Conservation (phyloP, 1,140 invertebrate genomes). For the Liolophura sinensis region DNA sequence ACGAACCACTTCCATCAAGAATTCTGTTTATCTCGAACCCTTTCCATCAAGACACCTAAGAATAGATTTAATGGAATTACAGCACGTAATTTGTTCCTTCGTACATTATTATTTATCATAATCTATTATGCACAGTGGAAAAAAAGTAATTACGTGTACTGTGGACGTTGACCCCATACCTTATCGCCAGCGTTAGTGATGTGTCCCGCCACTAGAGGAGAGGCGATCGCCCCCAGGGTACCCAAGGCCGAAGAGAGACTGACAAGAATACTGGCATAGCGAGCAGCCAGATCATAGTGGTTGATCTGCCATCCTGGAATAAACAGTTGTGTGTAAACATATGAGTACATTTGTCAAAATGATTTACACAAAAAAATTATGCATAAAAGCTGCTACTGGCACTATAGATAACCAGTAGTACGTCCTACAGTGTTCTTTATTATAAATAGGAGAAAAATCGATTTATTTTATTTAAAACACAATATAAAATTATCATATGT, state of each 20-base stretch:
- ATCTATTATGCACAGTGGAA: neutral
- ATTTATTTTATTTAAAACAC: no score
- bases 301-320: slow-evolving; percentile 51
- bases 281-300: slow-evolving; percentile 44
- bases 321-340: neutral
- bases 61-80: no score
- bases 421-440: neutral
- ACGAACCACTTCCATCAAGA: no score
- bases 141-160: neutral
- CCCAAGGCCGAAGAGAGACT: slow-evolving; percentile 40
- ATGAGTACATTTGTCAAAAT: neutral
- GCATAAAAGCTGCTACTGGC: neutral
- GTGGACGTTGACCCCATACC: neutral
- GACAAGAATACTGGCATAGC: slow-evolving; percentile 42
- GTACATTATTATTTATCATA: neutral
- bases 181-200: slow-evolving; percentile 36
- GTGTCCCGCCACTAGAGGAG: slow-evolving; percentile 39
- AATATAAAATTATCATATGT: no score
- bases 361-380: neutral
- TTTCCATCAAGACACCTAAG: no score
- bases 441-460: no score
- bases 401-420: neutral
- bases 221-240: slow-evolving; percentile 33
- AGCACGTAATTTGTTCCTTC: neutral
- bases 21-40: no score